phyloP scores from a whole-genome alignment of 2,888 invertebrate species.

The Pollenia griseotomentosa region DNA sequence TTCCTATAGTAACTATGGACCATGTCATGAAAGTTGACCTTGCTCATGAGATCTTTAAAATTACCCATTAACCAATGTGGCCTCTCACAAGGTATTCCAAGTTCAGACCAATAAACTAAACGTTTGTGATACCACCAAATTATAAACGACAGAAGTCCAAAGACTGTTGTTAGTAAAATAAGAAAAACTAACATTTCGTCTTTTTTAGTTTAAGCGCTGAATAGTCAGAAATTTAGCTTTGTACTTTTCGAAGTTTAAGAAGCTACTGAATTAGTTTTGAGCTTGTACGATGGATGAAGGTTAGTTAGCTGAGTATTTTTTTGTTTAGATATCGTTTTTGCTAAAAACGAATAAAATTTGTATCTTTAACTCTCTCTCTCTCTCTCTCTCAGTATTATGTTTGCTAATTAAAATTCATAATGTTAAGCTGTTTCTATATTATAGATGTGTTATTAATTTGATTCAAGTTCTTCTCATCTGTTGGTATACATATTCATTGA shows the following conservation, averaged over 20 bases:
- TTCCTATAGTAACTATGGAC: conserved; percentile 43
- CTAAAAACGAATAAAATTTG: too few relatives aligned
- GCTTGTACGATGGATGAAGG: not conserved
- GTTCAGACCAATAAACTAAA: conserved; percentile 62
- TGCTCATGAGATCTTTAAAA: conserved; percentile 29
- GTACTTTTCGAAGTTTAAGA: not conserved
- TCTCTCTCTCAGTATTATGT: too few relatives aligned
- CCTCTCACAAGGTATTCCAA: conserved; percentile 60
- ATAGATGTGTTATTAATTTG: too few relatives aligned
- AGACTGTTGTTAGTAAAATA: not conserved
- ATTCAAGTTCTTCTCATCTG: too few relatives aligned
- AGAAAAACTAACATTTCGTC: conserved; percentile 2
- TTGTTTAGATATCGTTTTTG: not conserved
- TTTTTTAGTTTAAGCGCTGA: not conserved
- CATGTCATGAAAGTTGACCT: conserved; percentile 74
- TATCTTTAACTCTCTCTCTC: too few relatives aligned
- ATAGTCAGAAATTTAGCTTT: not conserved
- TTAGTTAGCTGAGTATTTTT: not conserved
- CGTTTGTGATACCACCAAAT: conserved; percentile 40
- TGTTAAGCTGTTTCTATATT: too few relatives aligned
- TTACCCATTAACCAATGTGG: conserved; percentile 56
- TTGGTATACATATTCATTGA: too few relatives aligned
- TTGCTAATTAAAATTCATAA: too few relatives aligned
- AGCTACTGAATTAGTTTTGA: conserved; percentile 4
- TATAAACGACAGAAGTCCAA: conserved; percentile 12